Base-by-base conservation (phyloP, 2,888 invertebrate species). In the Torymus tubicola region DNA sequence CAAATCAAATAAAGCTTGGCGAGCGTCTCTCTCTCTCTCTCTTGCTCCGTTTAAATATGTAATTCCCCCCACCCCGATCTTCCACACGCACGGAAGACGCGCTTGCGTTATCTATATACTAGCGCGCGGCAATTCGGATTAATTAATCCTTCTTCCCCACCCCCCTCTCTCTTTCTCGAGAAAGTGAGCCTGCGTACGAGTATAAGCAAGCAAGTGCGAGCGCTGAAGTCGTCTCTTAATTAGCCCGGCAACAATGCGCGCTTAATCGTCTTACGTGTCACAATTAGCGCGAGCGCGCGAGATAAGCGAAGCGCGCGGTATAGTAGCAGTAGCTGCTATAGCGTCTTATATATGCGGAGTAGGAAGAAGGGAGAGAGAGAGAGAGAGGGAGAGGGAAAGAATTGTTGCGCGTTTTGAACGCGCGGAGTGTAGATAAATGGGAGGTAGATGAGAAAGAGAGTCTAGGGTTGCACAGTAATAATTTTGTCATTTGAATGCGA, bases 261-360 rank as follows among this genome's bases (percentile, higher is more conserved):
- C 85, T 87, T 86, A 87, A 88, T 88, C 87, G 87, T 84, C 87
- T 88, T 87, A 87, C 87, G 87, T 87, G 88, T 88, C 86, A 85
- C 87, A 88, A 89, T 90, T 89, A 89, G 85, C 86, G 84, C 86
- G 13, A 14, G 61, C n/a, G 52, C 18, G 60, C 1, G 70, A 42
- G 70, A 60, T 71, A 71, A 71, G 60, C 52, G 10, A 8, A 8
- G 21, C 21, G 21, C 21, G 2, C 21, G 21, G n/a, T n/a, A n/a
- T 3, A 3, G 24, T 24, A 24, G 24, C 42, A 8, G 42, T 21
- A 42, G 42, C 42, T n/a, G n/a, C n/a, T n/a, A n/a, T n/a, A 42
- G 42, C 42, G 42, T 42, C 42, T 42, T 42, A 42, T 31, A 42
- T 31, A 31, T 21, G 8, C 42, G 42, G 42, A 42, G 42, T 8